Conservation (phyloP, 2,113 vertebrate genomes). For the Piprites chloris region DNA sequence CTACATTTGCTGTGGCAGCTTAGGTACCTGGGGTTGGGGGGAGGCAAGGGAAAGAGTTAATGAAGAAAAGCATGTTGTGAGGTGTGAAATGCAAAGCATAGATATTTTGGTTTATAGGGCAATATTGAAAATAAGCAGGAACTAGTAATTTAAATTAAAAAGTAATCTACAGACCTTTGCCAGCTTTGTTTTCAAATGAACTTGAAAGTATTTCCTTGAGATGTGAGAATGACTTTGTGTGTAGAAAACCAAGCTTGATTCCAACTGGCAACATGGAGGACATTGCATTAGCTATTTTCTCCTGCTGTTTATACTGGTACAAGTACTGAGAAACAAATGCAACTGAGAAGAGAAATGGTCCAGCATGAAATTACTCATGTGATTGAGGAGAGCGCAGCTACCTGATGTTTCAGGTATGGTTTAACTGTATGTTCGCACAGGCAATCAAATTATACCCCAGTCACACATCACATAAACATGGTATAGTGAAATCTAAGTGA, state of each 20-base stretch:
- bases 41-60: background rate
- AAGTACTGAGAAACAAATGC: background rate
- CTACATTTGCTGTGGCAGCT: conserved; percentile 51
- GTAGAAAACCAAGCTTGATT: background rate
- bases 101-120: background rate
- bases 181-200: background rate
- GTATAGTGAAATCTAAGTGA: background rate
- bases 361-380: background rate
- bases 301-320: background rate
- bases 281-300: background rate
- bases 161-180: background rate
- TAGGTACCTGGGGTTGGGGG: background rate
- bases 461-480: background rate
- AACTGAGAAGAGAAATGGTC: background rate
- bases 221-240: background rate
- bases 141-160: background rate
- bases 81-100: conserved; percentile 15
- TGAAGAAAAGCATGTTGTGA: background rate
- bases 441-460: background rate
- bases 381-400: background rate
- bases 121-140: background rate
- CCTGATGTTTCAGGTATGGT: background rate
- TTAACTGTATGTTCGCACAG: background rate
- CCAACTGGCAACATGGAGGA: background rate
- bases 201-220: background rate